These are phyloP conservation scores for Nomada lathburiana DNA, from an alignment of 2,888 invertebrate genomes.

Conservation along the genomic window DNA sequence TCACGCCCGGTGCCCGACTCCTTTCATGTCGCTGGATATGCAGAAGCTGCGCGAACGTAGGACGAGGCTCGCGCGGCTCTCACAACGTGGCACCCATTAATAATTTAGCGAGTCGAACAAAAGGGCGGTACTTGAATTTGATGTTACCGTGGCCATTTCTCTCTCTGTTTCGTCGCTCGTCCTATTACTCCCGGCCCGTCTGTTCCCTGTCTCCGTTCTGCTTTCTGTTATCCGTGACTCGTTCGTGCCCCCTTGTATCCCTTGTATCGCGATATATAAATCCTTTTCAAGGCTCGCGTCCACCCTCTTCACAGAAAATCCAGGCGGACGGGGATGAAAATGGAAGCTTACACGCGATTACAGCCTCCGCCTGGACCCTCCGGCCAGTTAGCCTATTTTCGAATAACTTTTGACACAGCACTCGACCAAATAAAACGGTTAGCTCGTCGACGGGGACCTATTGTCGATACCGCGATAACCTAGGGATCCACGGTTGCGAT, in stretches of 20 bases:
- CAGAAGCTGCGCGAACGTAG: slow-evolving; percentile 64
- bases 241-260: slow-evolving; percentile 36
- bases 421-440: slow-evolving; percentile 56
- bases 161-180: slow-evolving; percentile 35
- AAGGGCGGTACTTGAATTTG: slow-evolving; percentile 73
- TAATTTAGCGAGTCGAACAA: slow-evolving; percentile 75
- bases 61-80: slow-evolving; percentile 62
- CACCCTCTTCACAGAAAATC: slow-evolving; percentile 58
- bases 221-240: slow-evolving; percentile 42
- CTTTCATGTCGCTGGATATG: slow-evolving; percentile 69
- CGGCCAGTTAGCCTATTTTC: slow-evolving; percentile 68
- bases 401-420: slow-evolving; percentile 68
- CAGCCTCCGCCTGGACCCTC: slow-evolving; percentile 57
- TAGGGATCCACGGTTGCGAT: slow-evolving; percentile 36
- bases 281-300: slow-evolving; percentile 56
- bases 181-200: slow-evolving; percentile 36
- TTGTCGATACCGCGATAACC: slow-evolving; percentile 45
- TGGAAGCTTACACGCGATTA: slow-evolving; percentile 70
- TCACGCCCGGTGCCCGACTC: slow-evolving; percentile 74
- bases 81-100: slow-evolving; percentile 69
- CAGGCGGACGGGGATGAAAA: slow-evolving; percentile 68
- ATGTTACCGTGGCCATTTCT: slow-evolving; percentile 53
- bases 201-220: slow-evolving; percentile 24
- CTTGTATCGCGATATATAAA: slow-evolving; percentile 68
- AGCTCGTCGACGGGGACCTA: slow-evolving; percentile 31